These are phyloP conservation scores for Morpho helenor DNA, from an alignment of 2,888 invertebrate genomes.

Conservation along the genomic window DNA sequence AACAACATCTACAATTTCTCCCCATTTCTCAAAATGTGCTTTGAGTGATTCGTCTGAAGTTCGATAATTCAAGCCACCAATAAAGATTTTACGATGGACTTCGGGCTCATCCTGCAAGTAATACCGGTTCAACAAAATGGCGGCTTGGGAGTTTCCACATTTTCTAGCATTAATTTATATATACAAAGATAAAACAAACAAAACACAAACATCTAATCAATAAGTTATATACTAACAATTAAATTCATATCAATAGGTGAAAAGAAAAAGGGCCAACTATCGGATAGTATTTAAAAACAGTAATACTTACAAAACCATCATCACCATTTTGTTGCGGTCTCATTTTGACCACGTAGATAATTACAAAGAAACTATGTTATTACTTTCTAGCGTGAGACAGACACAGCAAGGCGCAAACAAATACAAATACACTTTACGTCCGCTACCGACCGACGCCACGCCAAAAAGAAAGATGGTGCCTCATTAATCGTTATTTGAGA, in stretches of 20 bases:
- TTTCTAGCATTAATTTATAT: too few species aligned
- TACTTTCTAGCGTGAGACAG: slow-evolving; percentile 21
- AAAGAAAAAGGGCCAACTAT: too few species aligned
- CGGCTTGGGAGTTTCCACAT: slow-evolving; percentile 36
- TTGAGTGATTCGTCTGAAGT: slow-evolving; percentile 96
- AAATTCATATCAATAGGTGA: background rate
- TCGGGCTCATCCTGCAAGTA: slow-evolving; percentile 85
- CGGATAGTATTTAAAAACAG: background rate
- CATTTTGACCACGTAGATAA: slow-evolving; percentile 40
- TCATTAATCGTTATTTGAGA: too few species aligned
- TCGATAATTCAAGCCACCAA: slow-evolving; percentile 96
- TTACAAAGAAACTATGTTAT: slow-evolving; percentile 5
- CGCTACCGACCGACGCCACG: slow-evolving; percentile 50
- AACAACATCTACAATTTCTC: slow-evolving; percentile 96
- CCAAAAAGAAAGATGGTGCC: slow-evolving; percentile 55
- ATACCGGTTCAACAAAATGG: slow-evolving; percentile 66
- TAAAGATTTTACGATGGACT: slow-evolving; percentile 94
- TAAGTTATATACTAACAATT: background rate
- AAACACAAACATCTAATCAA: background rate
- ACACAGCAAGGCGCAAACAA: slow-evolving; percentile 1
- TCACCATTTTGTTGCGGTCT: slow-evolving; percentile 69
- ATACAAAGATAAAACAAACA: too few species aligned
- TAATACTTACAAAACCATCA: slow-evolving; percentile 67
- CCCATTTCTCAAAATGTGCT: slow-evolving; percentile 98
- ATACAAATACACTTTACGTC: slow-evolving; percentile 29